A percentile compares a stretch with the other conserved stretches of the same genome.
These are phyloP conservation scores for Ganaspis sp. DNA, from an alignment of 1,140 invertebrate genomes.

Conservation along the genomic window DNA sequence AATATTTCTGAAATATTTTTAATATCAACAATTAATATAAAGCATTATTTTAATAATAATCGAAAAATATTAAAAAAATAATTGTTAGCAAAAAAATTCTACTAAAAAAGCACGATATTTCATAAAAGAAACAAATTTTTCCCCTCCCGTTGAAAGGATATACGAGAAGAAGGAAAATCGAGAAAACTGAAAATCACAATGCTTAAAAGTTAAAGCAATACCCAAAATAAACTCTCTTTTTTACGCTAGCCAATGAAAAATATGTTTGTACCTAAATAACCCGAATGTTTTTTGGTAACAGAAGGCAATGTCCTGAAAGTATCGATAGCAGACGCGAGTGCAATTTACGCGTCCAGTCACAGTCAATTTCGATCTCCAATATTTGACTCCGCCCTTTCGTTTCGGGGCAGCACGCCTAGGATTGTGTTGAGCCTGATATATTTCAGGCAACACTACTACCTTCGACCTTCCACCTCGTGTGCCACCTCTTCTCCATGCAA, in stretches of 20 bases:
- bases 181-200: not conserved
- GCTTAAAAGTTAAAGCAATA: constrained; percentile 1
- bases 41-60: no score
- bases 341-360: constrained; percentile 28
- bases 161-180: not conserved
- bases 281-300: constrained; percentile 23
- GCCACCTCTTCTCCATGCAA: constrained; percentile 36
- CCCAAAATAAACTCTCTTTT: not conserved
- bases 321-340: constrained; percentile 14
- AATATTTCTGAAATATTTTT: no score
- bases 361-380: constrained; percentile 46
- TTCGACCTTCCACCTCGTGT: constrained; percentile 29
- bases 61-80: no score
- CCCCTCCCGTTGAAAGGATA: not conserved
- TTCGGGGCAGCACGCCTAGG: constrained; percentile 29
- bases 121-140: not conserved
- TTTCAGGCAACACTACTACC: constrained; percentile 18
- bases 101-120: not conserved
- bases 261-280: constrained; percentile 7
- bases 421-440: constrained; percentile 22
- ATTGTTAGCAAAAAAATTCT: no score
- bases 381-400: constrained; percentile 37
- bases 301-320: constrained; percentile 28
- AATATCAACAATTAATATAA: no score
- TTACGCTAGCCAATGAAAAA: not conserved